Percentiles rank a stretch among this genome's conserved stretches.
These are phyloP conservation scores for Setipinna tenuifilis DNA, from an alignment of 2,797 vertebrate species.

Conservation along the genomic window DNA sequence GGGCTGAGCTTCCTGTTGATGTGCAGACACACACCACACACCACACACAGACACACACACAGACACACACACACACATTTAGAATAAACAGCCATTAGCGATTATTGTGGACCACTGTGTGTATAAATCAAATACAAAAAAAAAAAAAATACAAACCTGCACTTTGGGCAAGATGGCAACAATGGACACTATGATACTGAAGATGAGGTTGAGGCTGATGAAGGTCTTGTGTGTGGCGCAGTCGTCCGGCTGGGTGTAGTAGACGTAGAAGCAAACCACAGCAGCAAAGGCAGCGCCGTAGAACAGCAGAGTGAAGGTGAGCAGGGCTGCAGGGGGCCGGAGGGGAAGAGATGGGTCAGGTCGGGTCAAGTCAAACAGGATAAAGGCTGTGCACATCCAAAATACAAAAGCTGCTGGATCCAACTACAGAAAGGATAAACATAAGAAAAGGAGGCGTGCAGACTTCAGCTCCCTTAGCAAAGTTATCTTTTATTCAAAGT, in stretches of 20 bases:
- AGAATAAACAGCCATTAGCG: not conserved
- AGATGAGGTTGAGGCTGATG: conserved; percentile 88
- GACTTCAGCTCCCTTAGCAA: no score
- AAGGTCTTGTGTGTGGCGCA: conserved; percentile 86
- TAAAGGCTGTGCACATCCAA: not conserved
- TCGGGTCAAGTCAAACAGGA: no score
- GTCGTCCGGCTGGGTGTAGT: conserved; percentile 78
- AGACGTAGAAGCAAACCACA: conserved; percentile 80
- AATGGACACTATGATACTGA: conserved; percentile 82
- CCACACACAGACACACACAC: not conserved
- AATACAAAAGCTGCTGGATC: no score
- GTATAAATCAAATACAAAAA: no score
- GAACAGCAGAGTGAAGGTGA: conserved; percentile 77
- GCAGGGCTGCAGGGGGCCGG: conserved; percentile 74
- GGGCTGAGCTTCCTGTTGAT: conserved; percentile 83
- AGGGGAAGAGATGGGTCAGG: not conserved
- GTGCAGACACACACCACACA: not conserved
- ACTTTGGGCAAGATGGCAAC: conserved; percentile 88
- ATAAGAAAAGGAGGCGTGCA: no score
- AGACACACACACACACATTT: not conserved
- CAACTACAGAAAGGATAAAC: no score
- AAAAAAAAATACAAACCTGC: conserved; percentile 75
- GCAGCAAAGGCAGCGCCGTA: conserved; percentile 72
- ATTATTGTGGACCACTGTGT: no score
- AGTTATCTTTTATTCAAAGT: no score